Evolutionary conservation across 2,113 vertebrate genomes (phyloP), one percentile per base, ranked within the genome.

Genomic region (Isurus oxyrinchus): DNA sequence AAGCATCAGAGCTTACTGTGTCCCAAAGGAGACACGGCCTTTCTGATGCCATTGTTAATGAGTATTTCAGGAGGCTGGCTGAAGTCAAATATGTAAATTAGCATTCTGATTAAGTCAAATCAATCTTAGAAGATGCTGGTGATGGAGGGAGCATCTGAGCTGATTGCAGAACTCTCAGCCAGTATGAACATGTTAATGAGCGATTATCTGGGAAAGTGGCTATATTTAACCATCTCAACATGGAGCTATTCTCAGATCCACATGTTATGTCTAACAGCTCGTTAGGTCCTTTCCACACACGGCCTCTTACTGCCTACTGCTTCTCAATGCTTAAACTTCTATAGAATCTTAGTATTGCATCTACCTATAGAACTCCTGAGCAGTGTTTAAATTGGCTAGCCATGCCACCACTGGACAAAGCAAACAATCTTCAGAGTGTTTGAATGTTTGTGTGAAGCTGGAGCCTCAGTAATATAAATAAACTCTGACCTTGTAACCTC

Each of bases 51-150:
- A 59, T 97, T 84, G 57, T 97, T 97, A 96, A 96, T 96, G 96
- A 87, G 96, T 95, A 96, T 97, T 97, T 97, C 97, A 97, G 97
- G 97, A 97, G 97, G 97, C 88, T 5, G 87, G 86, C 81, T 97
- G 23, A 97, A 97, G 97, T 97, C 97, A 97, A 97, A 97, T 97
- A 97, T 97, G 97, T 96, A 97, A 97, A 97, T 97, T 96, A 96
- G 96, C 35, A 96, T 97, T 97, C 97, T 97, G 97, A 97, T 97
- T 97, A 97, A 97, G 97, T 96, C 97, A 97, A 97, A 97, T 97
- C 97, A 97, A 96, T 97, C 97, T 97, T 96, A 2, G 57, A 59
- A 59, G 27, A 59, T 59, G 88, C 55, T 13, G 25, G 13, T 35
- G 55, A 91, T 35, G 10, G 53, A 91, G 35, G 88, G 25, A 59